Conservation (phyloP, 1,140 invertebrate genomes). For the Octopus bimaculoides region DNA sequence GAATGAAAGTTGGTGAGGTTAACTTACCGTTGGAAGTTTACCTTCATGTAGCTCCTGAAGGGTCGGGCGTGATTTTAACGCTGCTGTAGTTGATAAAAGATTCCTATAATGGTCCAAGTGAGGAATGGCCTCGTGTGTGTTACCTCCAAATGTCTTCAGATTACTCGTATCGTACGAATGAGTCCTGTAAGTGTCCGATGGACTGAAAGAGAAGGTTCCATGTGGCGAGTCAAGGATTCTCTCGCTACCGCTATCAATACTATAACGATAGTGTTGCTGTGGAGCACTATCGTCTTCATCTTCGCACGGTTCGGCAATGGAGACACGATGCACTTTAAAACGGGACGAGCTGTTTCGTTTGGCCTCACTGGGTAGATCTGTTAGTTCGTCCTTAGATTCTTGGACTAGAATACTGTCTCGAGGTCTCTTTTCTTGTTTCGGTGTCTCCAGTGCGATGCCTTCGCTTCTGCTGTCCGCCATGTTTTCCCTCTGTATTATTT, state of each 20-base stretch:
- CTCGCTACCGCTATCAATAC: neutral
- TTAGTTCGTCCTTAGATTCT: conserved; percentile 11
- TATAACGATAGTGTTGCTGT: neutral
- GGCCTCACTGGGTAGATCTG: conserved; percentile 6
- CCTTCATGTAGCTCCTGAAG: conserved; percentile 86
- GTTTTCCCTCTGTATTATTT: too few species aligned
- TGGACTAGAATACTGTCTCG: neutral
- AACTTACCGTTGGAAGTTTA: neutral
- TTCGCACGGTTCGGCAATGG: neutral
- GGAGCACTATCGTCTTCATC: neutral
- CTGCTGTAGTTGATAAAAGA: conserved; percentile 81
- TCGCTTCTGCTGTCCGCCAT: neutral
- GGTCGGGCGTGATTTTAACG: conserved; percentile 79
- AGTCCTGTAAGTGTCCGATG: conserved; percentile 11
- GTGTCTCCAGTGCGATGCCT: neutral
- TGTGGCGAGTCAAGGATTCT: neutral
- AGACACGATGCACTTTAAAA: conserved; percentile 7
- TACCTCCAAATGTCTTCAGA: conserved; percentile 78
- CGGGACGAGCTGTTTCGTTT: neutral
- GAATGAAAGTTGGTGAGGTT: too few species aligned
- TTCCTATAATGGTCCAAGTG: conserved; percentile 92
- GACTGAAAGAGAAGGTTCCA: conserved; percentile 5
- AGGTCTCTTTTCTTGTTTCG: neutral
- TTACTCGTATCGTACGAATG: conserved; percentile 54
- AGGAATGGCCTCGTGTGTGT: conserved; percentile 87